Evolutionary conservation across 1,140 invertebrate species (phyloP).

Genomic region (Dreissena rostriformis): DNA sequence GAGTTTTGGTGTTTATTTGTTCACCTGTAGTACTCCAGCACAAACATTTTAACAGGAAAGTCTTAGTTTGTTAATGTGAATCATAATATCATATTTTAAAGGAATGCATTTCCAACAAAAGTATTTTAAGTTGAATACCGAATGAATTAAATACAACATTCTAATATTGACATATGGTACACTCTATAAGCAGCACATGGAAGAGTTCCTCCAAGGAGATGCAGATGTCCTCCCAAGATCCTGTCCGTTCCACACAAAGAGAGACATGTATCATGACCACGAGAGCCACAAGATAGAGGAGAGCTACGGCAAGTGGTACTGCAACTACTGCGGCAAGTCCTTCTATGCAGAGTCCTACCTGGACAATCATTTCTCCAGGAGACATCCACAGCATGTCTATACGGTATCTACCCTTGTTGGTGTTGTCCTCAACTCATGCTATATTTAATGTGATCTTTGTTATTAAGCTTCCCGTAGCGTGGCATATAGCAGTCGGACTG

Average conservation of each 20-base stretch:
- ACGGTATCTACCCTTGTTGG: constrained; percentile 84
- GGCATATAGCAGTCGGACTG: too few species aligned
- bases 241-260: constrained; percentile 92
- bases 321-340: constrained; percentile 93
- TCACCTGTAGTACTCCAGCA: too few species aligned
- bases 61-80: neutral
- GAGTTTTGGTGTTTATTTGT: too few species aligned
- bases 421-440: too few species aligned
- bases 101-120: neutral
- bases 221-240: constrained; percentile 86
- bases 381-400: constrained; percentile 92
- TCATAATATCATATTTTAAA: neutral
- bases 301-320: constrained; percentile 91
- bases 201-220: neutral
- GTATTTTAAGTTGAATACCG: neutral
- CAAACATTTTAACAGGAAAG: too few species aligned
- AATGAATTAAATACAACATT: neutral
- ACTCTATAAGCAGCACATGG: neutral
- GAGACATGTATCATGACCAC: constrained; percentile 93
- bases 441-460: too few species aligned
- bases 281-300: constrained; percentile 81
- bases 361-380: constrained; percentile 93
- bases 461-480: too few species aligned
- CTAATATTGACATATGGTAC: neutral
- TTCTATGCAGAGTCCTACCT: constrained; percentile 94